phyloP scores from a whole-genome alignment of 2,113 vertebrate genomes.

The rabbit (Oryctolagus cuniculus) region DNA sequence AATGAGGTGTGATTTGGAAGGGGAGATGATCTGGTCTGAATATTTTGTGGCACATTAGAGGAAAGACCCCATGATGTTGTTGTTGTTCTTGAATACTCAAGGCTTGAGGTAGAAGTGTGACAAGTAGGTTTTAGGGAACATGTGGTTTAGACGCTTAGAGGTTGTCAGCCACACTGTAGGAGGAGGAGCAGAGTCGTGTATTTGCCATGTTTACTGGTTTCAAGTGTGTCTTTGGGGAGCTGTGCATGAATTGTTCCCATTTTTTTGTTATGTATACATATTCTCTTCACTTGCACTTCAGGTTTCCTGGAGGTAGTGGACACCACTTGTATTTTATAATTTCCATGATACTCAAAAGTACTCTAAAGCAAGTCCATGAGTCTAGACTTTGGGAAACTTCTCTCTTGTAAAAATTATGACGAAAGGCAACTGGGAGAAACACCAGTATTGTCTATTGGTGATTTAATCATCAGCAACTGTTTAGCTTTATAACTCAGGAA shows the following conservation, averaged over 20 bases:
- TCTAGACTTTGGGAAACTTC: neutral
- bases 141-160: neutral
- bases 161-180: neutral
- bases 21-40: neutral
- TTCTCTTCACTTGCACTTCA: neutral
- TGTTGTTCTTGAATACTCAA: neutral
- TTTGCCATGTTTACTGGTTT: neutral
- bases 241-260: neutral
- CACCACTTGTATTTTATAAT: neutral
- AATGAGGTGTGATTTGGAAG: neutral
- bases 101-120: neutral
- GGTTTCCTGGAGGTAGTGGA: neutral
- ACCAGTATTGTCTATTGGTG: neutral
- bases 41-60: neutral
- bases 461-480: neutral
- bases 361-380: neutral
- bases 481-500: neutral
- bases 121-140: neutral
- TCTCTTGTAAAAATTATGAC: constrained; percentile 1
- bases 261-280: neutral
- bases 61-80: neutral
- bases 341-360: neutral
- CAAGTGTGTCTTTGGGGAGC: neutral
- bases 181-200: neutral
- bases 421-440: neutral